Base-by-base conservation (phyloP, 37 sponge, comb jelly and placozoan genomes). In the Dysidea cf. avara region DNA sequence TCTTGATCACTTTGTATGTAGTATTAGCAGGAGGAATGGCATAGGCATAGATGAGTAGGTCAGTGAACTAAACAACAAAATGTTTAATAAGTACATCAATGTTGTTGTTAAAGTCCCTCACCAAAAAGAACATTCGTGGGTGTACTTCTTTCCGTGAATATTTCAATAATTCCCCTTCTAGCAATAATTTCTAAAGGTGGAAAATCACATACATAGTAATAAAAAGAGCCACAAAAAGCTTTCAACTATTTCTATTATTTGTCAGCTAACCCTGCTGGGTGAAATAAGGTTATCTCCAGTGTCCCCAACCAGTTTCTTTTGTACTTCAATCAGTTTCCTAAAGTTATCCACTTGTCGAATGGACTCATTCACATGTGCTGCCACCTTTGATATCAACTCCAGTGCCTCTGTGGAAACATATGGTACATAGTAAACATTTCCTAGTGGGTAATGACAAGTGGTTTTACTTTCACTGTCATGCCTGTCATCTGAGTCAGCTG, bases 291-390 rank as follows among this genome's bases (percentile, higher is more conserved):
- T 71, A 35, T 76, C 92, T 3, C 81, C 84, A 5, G 60, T n/a
- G 54, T 91, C 83, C 28, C 92, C 92, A 61, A 79, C 63, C 61
- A 91, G 66, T 79, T 79, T 91, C 84, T 82, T 91, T 2, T 80
- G 60, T 17, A 91, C 80, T 26, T 91, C 92, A 21, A 82, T 29
- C 49, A 86, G 60, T 56, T 86, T 91, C 62, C 51, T 76, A 68
- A 91, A 91, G 70, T 91, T 91, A 39, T 91, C 91, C 72, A 84
- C 80, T 37, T 86, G 81, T 51, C 78, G 38, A 13, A 91, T 79
- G 43, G 86, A 77, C 33, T 91, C 92, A 74, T 91, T 91, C 43
- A 91, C 87, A 38, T 91, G 87, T 9, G 71, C 61, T n/a, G 92
- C 92, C 6, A 82, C 87, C 24, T 57, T 34, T 1, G 92, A 81